Conservation (phyloP, 2,797 vertebrate species). For the Corythornis leucogaster region DNA sequence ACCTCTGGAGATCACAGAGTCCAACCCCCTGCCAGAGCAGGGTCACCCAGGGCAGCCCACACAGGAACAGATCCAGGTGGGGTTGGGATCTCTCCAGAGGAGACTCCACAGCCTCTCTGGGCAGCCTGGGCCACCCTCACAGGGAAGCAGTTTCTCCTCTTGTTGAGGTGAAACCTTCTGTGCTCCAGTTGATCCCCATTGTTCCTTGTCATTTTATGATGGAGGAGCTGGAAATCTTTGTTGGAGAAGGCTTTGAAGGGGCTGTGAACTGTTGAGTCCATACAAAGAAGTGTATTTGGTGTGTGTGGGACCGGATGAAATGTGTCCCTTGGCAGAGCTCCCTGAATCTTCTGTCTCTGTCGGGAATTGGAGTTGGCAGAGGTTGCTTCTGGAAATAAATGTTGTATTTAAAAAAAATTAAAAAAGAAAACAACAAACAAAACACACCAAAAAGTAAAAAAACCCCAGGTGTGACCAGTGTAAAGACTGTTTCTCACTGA, state of each 20-base stretch:
- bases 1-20: too few relatives aligned
- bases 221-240: not conserved
- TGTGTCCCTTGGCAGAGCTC: not conserved
- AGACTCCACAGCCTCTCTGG: too few relatives aligned
- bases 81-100: too few relatives aligned
- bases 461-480: not conserved
- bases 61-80: too few relatives aligned
- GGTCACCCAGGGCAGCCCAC: too few relatives aligned
- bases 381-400: not conserved
- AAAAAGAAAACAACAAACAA: not conserved
- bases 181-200: too few relatives aligned
- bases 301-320: not conserved
- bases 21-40: too few relatives aligned
- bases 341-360: not conserved
- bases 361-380: not conserved
- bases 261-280: not conserved
- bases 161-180: too few relatives aligned
- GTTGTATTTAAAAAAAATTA: not conserved
- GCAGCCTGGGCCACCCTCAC: too few relatives aligned
- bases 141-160: too few relatives aligned
- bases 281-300: not conserved
- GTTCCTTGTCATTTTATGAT: not conserved
- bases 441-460: not conserved
- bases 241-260: not conserved
- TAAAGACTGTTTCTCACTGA: not conserved